Base-by-base conservation (phyloP, 2,797 vertebrate species). In the Acropternis orthonyx region DNA sequence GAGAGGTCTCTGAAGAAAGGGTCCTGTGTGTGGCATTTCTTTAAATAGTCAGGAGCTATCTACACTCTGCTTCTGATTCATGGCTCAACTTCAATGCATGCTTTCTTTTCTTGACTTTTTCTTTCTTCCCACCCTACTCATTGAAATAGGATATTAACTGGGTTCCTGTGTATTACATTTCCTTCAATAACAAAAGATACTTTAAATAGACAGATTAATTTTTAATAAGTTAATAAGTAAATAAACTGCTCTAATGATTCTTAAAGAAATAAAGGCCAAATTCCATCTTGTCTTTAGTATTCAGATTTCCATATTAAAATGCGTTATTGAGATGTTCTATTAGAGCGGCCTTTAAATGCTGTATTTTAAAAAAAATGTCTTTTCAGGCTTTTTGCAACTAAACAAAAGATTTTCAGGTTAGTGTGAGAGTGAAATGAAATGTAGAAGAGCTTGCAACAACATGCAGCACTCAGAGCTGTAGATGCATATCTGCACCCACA, bases 401-500 rank as follows among this genome's bases (percentile, higher is more conserved):
- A 93, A 58, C 7, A 32, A 43, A 73, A 77, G 41, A 80, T 77
- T 86, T 95, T 94, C 63, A 95, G 58, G 65, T 83, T 93, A 55
- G 32, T 46, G 23, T 90, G 77, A 95, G 23, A 14, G 3, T 3
- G 3, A 79, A 68, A 27, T 89, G 73, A 88, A 94, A 82, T 78
- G 76, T 51, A 80, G 67, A 92, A 81, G 10, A 54, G 20, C 61
- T 85, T 12, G 0, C 73, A 96, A 84, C 73, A 92, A 75, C 73
- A 78, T 37, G 48, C 34, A 44, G 19, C 73, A 78, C 96, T 96
- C 79, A 93, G 92, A 74, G 48, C 72, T 86, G 51, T 85, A 6
- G 23, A 89, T 72, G 49, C 55, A 85, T 59, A 80, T 94, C 72
- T 96, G 91, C 46, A 92, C 89, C 66, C 92, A 92, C 95, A 92